phyloP scores from a whole-genome alignment of 2,113 vertebrate species.

The Oncorhynchus gorbuscha region DNA sequence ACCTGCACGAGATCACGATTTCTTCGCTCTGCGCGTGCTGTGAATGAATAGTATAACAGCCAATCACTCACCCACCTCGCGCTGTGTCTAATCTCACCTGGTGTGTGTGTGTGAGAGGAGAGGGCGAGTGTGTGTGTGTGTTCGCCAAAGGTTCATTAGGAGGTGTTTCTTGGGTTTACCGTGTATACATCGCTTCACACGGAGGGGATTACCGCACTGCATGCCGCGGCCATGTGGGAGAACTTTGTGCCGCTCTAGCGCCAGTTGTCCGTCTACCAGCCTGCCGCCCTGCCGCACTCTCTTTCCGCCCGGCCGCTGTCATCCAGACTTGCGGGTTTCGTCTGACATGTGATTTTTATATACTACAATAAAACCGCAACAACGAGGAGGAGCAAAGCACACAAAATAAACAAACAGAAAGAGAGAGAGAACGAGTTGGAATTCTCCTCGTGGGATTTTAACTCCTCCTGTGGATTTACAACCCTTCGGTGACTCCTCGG shows the following conservation, averaged over 20 bases:
- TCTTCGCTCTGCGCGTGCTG: constrained; percentile 60
- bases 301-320: neutral
- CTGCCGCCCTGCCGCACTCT: constrained; percentile 32
- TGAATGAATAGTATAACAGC: constrained; percentile 63
- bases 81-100: constrained; percentile 62
- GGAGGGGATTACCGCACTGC: constrained; percentile 55
- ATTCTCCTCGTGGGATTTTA: constrained; percentile 48
- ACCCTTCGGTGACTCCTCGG: too few relatives aligned
- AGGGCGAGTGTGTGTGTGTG: constrained; percentile 12
- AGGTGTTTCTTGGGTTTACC: constrained; percentile 37
- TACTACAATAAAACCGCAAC: constrained; percentile 11
- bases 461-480: constrained; percentile 7
- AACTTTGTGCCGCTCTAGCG: constrained; percentile 68
- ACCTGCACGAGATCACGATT: constrained; percentile 49
- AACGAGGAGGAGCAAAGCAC: constrained; percentile 10
- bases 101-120: constrained; percentile 26
- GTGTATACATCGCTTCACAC: constrained; percentile 8
- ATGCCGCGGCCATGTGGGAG: constrained; percentile 71
- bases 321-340: neutral
- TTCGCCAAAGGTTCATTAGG: too few relatives aligned
- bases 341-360: constrained; percentile 51
- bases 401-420: constrained; percentile 30
- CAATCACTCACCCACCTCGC: constrained; percentile 15
- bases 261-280: constrained; percentile 39
- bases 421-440: neutral